Evolutionary conservation across 2,888 invertebrate species (phyloP), one percentile per base, ranked within the genome.

Genomic region (Tachina fera): DNA sequence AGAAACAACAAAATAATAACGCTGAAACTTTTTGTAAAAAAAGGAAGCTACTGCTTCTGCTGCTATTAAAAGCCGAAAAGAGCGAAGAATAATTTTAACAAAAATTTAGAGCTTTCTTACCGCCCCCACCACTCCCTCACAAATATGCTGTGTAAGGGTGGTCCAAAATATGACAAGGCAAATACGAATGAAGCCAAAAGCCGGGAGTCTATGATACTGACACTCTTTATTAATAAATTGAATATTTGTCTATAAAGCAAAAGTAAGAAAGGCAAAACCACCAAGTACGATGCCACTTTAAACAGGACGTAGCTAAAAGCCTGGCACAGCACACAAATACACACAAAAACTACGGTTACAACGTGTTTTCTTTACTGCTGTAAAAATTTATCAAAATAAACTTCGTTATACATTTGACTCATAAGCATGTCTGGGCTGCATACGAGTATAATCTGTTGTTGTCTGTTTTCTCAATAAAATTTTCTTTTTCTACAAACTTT

Each of bases 131-230:
- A n/a, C n/a, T n/a, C 31, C 31, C 31, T 31, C 6, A 56, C 22
- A 45, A 19, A 19, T 9, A 47, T 6, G 16, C 31, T 43, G 49
- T 45, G 60, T 68, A 75, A 82, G 85, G 85, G 77, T 85, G 81
- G 77, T 49, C 53, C 49, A 47, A 72, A 70, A 45, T 16, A 49
- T n/a, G 16, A 58, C 39, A 68, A 72, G 71, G 47, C 31, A 60
- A 77, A 74, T 51, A 71, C 43, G 41, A 39, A 16, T 16, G 47
- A 49, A 58, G 22, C 60, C 56, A 65, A 71, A 61, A 79, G 86
- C 83, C 86, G 82, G 71, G 79, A 83, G 79, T 45, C 67, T 41
- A 61, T 76, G 63, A 75, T 74, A 53, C 78, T 75, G 78, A 75
- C 80, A 85, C 60, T 76, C 71, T 78, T 47, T 65, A 63, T 72